phyloP scores from a whole-genome alignment of 2,888 invertebrate genomes.

The Lasioglossum marginatum region DNA sequence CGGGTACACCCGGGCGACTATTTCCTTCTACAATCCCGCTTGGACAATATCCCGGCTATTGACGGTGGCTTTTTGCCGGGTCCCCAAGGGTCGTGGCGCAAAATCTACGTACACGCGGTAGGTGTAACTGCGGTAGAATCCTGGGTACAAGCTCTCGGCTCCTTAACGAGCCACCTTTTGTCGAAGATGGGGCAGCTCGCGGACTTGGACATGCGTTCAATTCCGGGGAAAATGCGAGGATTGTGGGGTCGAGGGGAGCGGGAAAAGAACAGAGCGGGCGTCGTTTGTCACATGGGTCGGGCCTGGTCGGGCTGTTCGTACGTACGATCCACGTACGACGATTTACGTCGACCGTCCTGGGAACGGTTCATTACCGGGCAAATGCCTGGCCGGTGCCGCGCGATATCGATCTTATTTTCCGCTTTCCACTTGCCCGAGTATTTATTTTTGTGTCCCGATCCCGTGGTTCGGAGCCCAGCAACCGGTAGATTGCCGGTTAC shows the following conservation, averaged over 20 bases:
- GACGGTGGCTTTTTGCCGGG: conserved; percentile 19
- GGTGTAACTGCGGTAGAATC: conserved; percentile 28
- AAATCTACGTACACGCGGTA: conserved; percentile 37
- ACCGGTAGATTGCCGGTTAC: conserved; percentile 17
- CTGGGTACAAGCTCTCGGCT: conserved; percentile 28
- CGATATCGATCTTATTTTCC: conserved; percentile 61
- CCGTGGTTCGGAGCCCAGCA: conserved; percentile 1
- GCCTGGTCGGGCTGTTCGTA: conserved; percentile 22
- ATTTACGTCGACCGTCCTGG: conserved; percentile 71
- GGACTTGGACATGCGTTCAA: conserved; percentile 40
- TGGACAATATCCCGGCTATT: conserved; percentile 19
- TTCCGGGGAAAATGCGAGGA: conserved; percentile 34
- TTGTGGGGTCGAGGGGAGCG: background rate
- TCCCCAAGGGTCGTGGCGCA: background rate
- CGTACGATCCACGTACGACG: conserved; percentile 63
- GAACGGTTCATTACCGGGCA: conserved; percentile 70
- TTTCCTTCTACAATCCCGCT: background rate
- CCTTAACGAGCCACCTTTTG: conserved; percentile 67
- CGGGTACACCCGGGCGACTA: background rate
- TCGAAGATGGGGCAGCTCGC: conserved; percentile 34
- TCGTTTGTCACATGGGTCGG: conserved; percentile 61
- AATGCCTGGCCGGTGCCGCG: conserved; percentile 49
- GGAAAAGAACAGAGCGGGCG: conserved; percentile 31
- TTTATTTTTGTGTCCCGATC: conserved; percentile 44
- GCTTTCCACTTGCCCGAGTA: conserved; percentile 30